Evolutionary conservation across 2,113 vertebrate species (phyloP), one percentile per base, ranked within the genome.

Genomic region (Oreochromis aureus): DNA sequence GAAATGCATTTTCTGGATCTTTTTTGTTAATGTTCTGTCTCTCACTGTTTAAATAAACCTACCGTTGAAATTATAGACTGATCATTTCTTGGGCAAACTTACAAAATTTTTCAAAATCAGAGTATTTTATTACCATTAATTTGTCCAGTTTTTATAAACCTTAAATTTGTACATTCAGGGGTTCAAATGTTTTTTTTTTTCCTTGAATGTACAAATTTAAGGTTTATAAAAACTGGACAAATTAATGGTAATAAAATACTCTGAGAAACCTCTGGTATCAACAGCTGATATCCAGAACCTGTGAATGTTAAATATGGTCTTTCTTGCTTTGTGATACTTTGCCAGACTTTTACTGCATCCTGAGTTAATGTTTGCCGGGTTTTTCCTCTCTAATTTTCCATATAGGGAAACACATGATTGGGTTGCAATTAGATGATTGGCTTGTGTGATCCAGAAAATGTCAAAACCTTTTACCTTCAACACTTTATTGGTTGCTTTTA

Each of bases 311-410:
- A 46, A 27, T 41, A 30, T 18, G 22, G 41, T 76, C 39, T 73
- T 30, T 48, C 15, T 46, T 73, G 39, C 39, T 76, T n/a, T 1
- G 41, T 48, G 22, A 27, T 71, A 22, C 36, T 71, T 22, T 44
- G n/a, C 16, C 39, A 73, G 8, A 46, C 41, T 46, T 73, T 2
- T 46, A 22, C 8, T 46, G 24, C 41, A 30, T 24, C 66, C 41
- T 46, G n/a, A 73, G 22, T 0, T 44, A 46, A 71, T 71, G n/a
- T 71, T 46, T 46, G 41, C 15, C 0, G 0, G 3, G 2, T 27
- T 27, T 73, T 30, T 32, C 22, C 5, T 18, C 0, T 18, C 44
- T 0, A 73, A 46, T 27, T 76, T 76, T 76, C 22, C 22, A 48
- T 30, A 48, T 11, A 7, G 24, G 44, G 44, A 76, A 27, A 48